Evolutionary conservation across 2,113 vertebrate genomes (phyloP).

Genomic region (Eulemur rufifrons): DNA sequence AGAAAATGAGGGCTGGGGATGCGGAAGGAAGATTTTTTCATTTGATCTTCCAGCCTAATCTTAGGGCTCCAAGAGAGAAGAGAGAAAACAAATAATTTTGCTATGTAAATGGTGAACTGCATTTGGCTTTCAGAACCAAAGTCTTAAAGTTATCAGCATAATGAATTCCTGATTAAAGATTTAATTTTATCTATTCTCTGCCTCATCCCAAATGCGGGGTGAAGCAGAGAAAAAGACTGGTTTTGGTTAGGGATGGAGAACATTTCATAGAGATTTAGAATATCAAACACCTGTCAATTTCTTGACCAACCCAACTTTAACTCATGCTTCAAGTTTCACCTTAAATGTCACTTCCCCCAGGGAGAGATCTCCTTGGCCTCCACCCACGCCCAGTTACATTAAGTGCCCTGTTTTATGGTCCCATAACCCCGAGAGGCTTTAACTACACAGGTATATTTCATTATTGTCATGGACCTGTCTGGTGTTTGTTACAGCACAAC

Average conservation of each 20-base stretch:
- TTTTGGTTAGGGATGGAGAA: neutral
- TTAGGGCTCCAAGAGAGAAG: neutral
- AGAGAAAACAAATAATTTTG: neutral
- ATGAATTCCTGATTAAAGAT: neutral
- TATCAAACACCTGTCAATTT: neutral
- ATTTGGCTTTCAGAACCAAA: neutral
- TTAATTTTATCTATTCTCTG: conserved; percentile 10
- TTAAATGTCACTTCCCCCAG: neutral
- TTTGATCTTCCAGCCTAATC: neutral
- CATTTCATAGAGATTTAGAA: neutral
- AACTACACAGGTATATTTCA: neutral
- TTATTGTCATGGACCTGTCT: neutral
- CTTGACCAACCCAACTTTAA: neutral
- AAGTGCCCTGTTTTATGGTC: neutral
- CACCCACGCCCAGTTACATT: neutral
- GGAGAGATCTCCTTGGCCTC: neutral
- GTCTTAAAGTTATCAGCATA: neutral
- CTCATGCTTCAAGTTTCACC: neutral
- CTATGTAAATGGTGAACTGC: neutral
- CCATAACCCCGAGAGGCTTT: neutral
- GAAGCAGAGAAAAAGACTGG: neutral
- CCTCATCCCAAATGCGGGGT: neutral
- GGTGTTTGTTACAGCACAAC: too few relatives aligned
- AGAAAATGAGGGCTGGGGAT: neutral
- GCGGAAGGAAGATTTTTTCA: neutral